Base-by-base conservation (phyloP, 2,113 vertebrate genomes). In the Eleginops maclovinus region DNA sequence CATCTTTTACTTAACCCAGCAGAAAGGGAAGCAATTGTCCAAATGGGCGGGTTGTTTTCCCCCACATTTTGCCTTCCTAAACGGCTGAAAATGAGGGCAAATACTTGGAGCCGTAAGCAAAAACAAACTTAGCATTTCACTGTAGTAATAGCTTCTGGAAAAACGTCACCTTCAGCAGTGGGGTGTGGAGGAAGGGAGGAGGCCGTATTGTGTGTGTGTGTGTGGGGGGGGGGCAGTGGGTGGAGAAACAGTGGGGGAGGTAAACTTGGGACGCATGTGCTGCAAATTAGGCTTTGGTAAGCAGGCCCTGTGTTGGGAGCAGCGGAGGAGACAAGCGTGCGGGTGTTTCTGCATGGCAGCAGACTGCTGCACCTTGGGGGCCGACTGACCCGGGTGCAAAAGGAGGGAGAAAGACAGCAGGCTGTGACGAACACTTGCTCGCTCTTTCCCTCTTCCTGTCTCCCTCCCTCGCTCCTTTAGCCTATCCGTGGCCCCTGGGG, bases 281-380 rank as follows among this genome's bases (percentile, higher is more conserved):
- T 89, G 86, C 73, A 87, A 88, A 90, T 93, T 88, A 88, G 50
- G 61, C 75, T 56, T 82, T 26, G 43, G 73, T 58, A 72, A 72
- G 88, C 72, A 80, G 85, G 50, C 58, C 61, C 81, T 43, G 66
- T 54, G 76, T 53, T 26, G 65, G 77, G 73, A 72, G 74, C 72
- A 59, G 75, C 26, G 10, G 47, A 83, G 70, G 62, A 77, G 85
- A 84, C 83, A 21, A 46, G 81, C 82, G 77, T 4, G 65, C 19
- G 74, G 82, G 82, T 81, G 86, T 90, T 92, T 87, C 80, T 89
- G 85, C 87, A 80, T 72, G 88, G 84, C 81, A 90, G 84, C 87
- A 87, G 83, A 75, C 82, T 22, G 75, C 76, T 66, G 81, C 70
- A 86, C 83, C 87, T 77, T 14, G 68, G 89, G 85, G 85, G 82